Evolutionary conservation across 2,797 vertebrate genomes (phyloP).

Genomic region (Oophaga sylvatica): DNA sequence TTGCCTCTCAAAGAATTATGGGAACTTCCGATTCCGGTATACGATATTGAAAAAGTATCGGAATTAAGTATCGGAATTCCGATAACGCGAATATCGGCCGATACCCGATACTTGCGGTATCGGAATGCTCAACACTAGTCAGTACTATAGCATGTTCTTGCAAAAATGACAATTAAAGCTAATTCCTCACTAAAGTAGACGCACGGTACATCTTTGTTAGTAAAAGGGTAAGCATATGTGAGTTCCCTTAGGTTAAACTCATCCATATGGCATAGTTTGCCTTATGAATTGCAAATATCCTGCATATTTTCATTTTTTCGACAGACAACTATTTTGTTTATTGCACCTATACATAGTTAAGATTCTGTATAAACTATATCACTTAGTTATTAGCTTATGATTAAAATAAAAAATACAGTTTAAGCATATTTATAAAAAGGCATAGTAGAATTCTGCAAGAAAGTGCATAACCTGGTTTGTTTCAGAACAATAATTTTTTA

Average conservation of each 20-base stretch:
- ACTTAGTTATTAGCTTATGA: too few species aligned
- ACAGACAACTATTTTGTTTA: background rate
- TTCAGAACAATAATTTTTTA: background rate
- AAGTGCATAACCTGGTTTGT: background rate
- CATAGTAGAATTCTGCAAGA: background rate
- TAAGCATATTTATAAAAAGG: background rate
- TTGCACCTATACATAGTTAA: background rate
- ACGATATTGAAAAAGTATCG: too few species aligned
- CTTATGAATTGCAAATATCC: slow-evolving; percentile 63
- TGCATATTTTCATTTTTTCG: slow-evolving; percentile 26
- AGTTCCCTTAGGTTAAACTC: slow-evolving; percentile 66
- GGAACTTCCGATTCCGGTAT: too few species aligned
- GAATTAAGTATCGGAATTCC: too few species aligned
- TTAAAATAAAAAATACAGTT: background rate
- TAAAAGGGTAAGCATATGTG: slow-evolving; percentile 65
- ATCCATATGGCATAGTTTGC: slow-evolving; percentile 64
- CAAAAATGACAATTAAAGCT: slow-evolving; percentile 66
- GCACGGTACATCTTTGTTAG: slow-evolving; percentile 67
- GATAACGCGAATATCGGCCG: too few species aligned
- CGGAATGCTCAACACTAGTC: too few species aligned
- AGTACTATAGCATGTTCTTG: slow-evolving; percentile 65
- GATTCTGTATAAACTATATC: background rate
- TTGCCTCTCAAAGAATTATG: too few species aligned
- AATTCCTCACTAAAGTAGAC: slow-evolving; percentile 68
- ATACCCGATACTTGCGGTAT: too few species aligned